Evolutionary conservation across 2,113 vertebrate species (phyloP).

Genomic region (Lasiurus borealis): DNA sequence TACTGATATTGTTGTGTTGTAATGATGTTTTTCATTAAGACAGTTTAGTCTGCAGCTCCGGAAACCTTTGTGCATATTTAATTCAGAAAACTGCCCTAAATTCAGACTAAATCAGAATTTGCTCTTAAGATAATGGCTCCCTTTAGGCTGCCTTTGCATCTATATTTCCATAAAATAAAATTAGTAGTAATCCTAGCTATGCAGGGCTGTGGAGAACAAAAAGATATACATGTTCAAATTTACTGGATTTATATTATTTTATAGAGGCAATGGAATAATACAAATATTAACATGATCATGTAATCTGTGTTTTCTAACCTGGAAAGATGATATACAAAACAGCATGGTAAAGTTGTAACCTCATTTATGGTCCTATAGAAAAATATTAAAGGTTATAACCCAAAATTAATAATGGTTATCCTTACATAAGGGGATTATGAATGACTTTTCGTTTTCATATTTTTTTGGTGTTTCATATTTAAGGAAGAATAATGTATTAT

Average conservation of each 20-base stretch:
- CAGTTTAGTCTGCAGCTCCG: not conserved
- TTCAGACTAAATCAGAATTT: slow-evolving; percentile 55
- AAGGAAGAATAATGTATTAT: slow-evolving; percentile 48
- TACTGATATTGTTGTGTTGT: slow-evolving; percentile 20
- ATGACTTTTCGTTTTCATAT: not conserved
- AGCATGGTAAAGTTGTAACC: not conserved
- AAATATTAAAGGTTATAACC: not conserved
- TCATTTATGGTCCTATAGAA: slow-evolving; percentile 12
- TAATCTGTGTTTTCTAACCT: not conserved
- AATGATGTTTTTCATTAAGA: slow-evolving; percentile 44
- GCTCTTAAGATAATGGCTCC: slow-evolving; percentile 21
- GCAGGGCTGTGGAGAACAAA: not conserved
- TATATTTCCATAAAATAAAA: slow-evolving; percentile 33
- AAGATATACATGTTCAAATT: not conserved
- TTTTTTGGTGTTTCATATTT: slow-evolving; percentile 9
- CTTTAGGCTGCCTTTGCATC: not conserved
- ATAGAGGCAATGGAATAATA: not conserved
- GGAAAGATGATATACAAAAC: slow-evolving; percentile 51
- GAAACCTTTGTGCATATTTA: slow-evolving; percentile 46
- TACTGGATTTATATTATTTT: not conserved
- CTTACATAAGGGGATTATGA: not conserved
- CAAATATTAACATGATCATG: not conserved
- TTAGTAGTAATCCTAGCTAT: not conserved
- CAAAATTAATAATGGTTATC: slow-evolving; percentile 24
- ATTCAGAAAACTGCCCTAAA: slow-evolving; percentile 56